Evolutionary conservation across 1,140 invertebrate species (phyloP), one percentile per base, ranked within the genome.

Genomic region (Bilobella aurantiaca): DNA sequence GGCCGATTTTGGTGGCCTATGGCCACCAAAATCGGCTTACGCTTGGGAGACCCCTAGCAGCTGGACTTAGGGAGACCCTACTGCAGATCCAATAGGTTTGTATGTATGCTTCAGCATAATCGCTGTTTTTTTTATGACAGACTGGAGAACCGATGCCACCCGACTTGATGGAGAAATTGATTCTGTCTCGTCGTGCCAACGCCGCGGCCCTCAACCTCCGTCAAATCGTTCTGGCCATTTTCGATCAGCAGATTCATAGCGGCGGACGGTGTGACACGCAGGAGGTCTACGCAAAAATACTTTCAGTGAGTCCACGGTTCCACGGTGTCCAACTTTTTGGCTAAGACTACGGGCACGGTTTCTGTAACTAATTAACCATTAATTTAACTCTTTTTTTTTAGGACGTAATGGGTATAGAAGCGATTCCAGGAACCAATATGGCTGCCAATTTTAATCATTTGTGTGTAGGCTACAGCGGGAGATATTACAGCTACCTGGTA

Each of bases 401-500:
- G 59, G 59, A 81, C 42, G 74, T 80, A 31, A 72, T 82, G 68
- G 79, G 77, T 3, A 77, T 82, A 59, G 69, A 76, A 25, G 73
- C 77, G 3, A 78, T 78, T 57, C 75, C 76, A 28, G 77, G 75
- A 23, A 82, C 81, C 21, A 82, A 81, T 71, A 79, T 82, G 77
- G 67, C 81, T 25, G 81, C 81, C 3, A 77, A 77, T 21, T 83
- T 83, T 74, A 78, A 76, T 49, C 82, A 83, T 73, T 65, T 83
- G 29, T 80, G 77, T 63, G 77, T 78, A 31, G 81, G 81, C 29
- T 83, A 83, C 74, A 81, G 81, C 77, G 80, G 81, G 34, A 80
- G 82, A 66, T 83, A 83, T 70, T 83, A 83, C 74, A 80, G 81
- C 57, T 83, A 83, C 69, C 66, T 83, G 77, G 81, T 82, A 74